Conservation (phyloP, 2,888 invertebrate species). For the Halocaridina rubra region DNA sequence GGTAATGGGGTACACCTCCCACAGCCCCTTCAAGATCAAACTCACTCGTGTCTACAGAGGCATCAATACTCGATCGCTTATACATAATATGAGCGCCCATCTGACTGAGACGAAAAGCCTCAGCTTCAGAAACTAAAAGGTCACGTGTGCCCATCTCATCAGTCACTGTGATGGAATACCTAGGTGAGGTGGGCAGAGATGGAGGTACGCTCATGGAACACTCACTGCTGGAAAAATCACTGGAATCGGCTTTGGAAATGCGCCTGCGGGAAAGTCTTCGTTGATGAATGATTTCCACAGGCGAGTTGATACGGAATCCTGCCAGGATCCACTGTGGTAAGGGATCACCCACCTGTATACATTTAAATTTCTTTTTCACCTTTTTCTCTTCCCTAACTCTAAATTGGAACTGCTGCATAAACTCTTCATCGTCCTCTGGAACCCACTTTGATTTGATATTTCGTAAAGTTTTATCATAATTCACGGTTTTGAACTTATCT, state of each 20-base stretch:
- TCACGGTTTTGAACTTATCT: constrained; percentile 86
- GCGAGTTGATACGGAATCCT: constrained; percentile 60
- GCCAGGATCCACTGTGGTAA: constrained; percentile 61
- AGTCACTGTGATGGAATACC: constrained; percentile 66
- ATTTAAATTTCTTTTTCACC: constrained; percentile 59
- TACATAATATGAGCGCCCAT: constrained; percentile 36
- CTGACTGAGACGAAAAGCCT: constrained; percentile 50
- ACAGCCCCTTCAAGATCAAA: constrained; percentile 31
- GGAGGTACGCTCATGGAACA: constrained; percentile 61
- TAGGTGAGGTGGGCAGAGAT: constrained; percentile 64
- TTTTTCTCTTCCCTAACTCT: constrained; percentile 28
- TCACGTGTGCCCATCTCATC: constrained; percentile 61
- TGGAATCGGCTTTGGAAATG: constrained; percentile 64
- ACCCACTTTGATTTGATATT: constrained; percentile 85
- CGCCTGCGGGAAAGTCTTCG: constrained; percentile 41
- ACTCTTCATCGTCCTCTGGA: constrained; percentile 52
- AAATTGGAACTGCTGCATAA: constrained; percentile 13
- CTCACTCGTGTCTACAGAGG: constrained; percentile 48
- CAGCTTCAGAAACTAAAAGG: constrained; percentile 55
- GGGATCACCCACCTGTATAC: constrained; percentile 63
- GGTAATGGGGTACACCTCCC: constrained; percentile 22
- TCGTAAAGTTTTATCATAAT: constrained; percentile 85
- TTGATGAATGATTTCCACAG: constrained; percentile 65
- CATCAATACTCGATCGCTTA: constrained; percentile 61
- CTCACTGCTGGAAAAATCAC: constrained; percentile 65